A percentile compares a stretch with the other conserved stretches of the same genome.
phyloP scores from a whole-genome alignment of 1,140 invertebrate species.

The Cydia splendana region DNA sequence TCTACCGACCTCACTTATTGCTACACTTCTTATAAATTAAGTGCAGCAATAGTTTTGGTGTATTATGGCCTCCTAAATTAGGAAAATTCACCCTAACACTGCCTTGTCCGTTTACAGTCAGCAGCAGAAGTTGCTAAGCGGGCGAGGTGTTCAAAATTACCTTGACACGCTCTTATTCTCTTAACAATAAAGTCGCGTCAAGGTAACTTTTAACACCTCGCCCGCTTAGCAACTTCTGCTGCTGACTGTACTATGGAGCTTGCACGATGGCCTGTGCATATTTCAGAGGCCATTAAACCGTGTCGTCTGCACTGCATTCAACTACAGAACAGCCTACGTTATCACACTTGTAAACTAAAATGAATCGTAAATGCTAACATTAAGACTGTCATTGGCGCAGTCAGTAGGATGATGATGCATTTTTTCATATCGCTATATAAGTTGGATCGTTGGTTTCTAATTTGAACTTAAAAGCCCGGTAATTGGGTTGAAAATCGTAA shows the following conservation, averaged over 20 bases:
- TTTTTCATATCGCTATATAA: neutral
- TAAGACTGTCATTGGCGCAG: neutral
- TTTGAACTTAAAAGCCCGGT: neutral
- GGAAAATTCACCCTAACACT: neutral
- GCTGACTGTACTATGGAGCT: too few relatives aligned
- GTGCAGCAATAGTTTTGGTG: too few relatives aligned
- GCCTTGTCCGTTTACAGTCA: neutral
- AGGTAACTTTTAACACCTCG: too few relatives aligned
- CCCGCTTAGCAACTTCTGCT: too few relatives aligned
- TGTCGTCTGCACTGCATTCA: neutral
- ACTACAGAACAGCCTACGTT: neutral
- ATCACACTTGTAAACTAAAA: neutral
- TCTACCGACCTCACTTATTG: too few relatives aligned
- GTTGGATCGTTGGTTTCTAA: neutral
- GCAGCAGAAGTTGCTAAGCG: too few relatives aligned
- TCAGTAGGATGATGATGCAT: neutral
- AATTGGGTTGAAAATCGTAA: neutral
- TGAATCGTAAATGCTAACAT: neutral
- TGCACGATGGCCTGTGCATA: neutral
- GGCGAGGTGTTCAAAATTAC: too few relatives aligned
- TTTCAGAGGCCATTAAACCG: slow-evolving; percentile 12
- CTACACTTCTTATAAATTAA: too few relatives aligned
- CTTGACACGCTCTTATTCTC: too few relatives aligned
- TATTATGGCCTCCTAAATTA: neutral
- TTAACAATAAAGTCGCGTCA: too few relatives aligned